Evolutionary conservation across 2,888 invertebrate genomes (phyloP), one percentile per base, ranked within the genome.

Genomic region (Plebejus anna): DNA sequence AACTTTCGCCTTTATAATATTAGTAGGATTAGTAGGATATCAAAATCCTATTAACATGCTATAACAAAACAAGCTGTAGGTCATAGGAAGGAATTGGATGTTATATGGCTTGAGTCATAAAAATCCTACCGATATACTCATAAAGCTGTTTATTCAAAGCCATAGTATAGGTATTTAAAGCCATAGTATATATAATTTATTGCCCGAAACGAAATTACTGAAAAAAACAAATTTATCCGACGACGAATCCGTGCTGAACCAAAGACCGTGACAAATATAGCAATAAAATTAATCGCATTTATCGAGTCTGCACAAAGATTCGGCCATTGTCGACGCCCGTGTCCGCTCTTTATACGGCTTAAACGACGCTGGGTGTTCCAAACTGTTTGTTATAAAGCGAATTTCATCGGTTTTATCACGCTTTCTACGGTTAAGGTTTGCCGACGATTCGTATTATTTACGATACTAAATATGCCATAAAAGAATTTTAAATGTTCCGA

Each of bases 221-320:
- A 66, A 66, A 4, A 32, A 66, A 28, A 66, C 6, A 59, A 66
- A 55, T 55, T 51, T 28, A 11, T 66, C 61, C 28, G 61, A 28
- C 28, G 61, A 28, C 13, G 32, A 66, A 66, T 13, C 66, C 66
- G 66, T 36, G 66, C 66, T 32, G 32, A 66, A 32, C 66, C 32
- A 36, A 66, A 13, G 32, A 66, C 66, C 66, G 66, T 36, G 36
- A 66, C 66, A 66, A 66, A 66, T 66, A 66, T 66, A 66, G 66
- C 66, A 66, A 66, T 66, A 66, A 66, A 66, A 66, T 32, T 36
- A 66, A 66, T 66, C 66, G 66, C 66, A 66, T 66, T 66, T 66
- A 36, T 66, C 32, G 66, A 66, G 66, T 66, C 66, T 66, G 66
- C 36, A 66, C 66, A 66, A 66, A 66, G 66, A 66, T 66, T 66